Base-by-base conservation (phyloP, 2,113 vertebrate genomes). In the Crotalus horridus region DNA sequence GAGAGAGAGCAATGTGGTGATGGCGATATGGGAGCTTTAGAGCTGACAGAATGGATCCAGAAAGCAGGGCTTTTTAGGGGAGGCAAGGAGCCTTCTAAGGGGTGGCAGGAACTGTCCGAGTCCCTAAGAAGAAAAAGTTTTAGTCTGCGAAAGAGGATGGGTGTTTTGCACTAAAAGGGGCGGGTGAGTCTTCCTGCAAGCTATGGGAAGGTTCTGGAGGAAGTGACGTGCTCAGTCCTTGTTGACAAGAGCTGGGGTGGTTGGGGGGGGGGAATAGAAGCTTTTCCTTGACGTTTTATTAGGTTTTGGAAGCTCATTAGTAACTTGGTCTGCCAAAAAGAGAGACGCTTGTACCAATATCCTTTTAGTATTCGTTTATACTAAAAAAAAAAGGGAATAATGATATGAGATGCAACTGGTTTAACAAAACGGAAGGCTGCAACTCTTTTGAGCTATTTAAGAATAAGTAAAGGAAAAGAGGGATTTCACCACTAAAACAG, bases 381-480 rank as follows among this genome's bases (percentile, higher is more conserved):
- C 13, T 2, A 51, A 85, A 91, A 91, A 53, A 8, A 59, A 2
- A 12, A 33, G n/a, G 54, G 2, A n/a, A 85, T 39, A 86, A 53
- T 46, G 69, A 7, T 55, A 13, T 12, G 48, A 33, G 51, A 59
- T 86, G 51, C 85, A 92, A 94, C 93, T 64, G 91, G 85, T 33
- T 17, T 93, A 90, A 93, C 93, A 89, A 92, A 93, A 88, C 88
- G 43, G 90, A 55, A 92, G 93, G 81, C 69, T 55, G 90, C 53
- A 94, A 91, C 89, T 59, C 91, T 90, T 46, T 21, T 90, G 1
- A n/a, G 89, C 48, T 91, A 95, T 93, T 93, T 95, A 93, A 94
- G 94, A 95, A 95, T 95, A 92, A 95, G 91, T 92, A 20, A 81
- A 92, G 88, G 92, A 90, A 89, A n/a, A 95, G 94, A 95, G 93